Conservation (phyloP, 2,113 vertebrate genomes). For the Chlorodrepanis virens region DNA sequence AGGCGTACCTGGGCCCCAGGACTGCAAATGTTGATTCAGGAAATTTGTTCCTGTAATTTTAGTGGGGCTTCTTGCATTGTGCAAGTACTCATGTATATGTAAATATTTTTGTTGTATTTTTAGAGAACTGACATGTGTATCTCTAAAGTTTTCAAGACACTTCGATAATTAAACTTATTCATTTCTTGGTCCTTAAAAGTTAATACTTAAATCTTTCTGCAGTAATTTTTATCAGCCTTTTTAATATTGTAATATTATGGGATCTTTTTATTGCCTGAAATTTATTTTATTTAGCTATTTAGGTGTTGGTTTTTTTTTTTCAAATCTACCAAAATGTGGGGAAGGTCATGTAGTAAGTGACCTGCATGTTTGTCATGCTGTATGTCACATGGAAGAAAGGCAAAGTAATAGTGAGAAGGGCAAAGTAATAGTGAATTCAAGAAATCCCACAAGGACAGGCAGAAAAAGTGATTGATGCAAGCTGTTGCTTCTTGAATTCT, state of each 20-base stretch:
- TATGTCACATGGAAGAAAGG: not conserved
- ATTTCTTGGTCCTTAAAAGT: not conserved
- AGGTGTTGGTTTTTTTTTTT: not conserved
- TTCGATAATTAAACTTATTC: not conserved
- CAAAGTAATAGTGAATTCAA: not conserved
- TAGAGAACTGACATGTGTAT: not conserved
- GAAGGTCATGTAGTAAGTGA: not conserved
- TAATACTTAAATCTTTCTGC: not conserved
- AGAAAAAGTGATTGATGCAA: constrained; percentile 35
- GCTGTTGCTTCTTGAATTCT: constrained; percentile 52
- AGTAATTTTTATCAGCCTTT: not conserved
- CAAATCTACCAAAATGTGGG: not conserved
- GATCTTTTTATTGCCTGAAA: not conserved
- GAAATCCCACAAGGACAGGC: not conserved
- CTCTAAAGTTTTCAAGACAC: not conserved
- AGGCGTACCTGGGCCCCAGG: not conserved
- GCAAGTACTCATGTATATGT: not conserved
- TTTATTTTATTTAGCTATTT: not conserved
- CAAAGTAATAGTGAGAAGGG: not conserved
- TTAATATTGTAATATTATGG: not conserved
- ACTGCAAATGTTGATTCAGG: not conserved
- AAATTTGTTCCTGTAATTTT: not conserved
- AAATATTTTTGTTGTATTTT: not conserved
- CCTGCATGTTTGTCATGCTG: not conserved
- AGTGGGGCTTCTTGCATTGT: not conserved